Evolutionary conservation across 2,113 vertebrate genomes (phyloP).

Genomic region (Sminthopsis crassicaudata): DNA sequence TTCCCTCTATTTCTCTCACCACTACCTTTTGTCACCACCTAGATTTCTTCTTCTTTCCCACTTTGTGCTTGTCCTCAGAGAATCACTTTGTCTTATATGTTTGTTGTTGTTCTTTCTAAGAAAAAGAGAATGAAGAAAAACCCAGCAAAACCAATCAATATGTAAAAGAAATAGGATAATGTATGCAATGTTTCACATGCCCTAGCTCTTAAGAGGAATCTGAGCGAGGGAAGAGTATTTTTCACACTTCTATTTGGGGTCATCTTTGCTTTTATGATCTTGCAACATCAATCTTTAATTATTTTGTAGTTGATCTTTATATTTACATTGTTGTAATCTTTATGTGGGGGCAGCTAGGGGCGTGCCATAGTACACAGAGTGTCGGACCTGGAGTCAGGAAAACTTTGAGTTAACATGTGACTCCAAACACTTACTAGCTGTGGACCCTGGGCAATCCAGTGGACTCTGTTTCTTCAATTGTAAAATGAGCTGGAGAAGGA

Average conservation of each 20-base stretch:
- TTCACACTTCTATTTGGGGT: neutral
- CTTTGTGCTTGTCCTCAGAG: neutral
- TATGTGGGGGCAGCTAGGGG: neutral
- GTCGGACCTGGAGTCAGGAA: neutral
- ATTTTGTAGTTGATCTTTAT: neutral
- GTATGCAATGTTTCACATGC: neutral
- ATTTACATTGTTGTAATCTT: neutral
- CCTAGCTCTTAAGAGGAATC: neutral
- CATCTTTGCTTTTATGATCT: neutral
- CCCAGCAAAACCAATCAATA: neutral
- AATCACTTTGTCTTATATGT: neutral
- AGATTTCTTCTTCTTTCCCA: neutral
- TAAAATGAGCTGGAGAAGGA: neutral
- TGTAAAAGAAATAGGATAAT: neutral
- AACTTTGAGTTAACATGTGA: neutral
- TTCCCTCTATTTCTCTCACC: neutral
- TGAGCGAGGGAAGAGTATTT: neutral
- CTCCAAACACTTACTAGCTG: neutral
- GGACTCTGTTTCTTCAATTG: neutral
- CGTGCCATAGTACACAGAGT: neutral
- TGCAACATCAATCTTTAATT: neutral
- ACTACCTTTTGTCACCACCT: neutral
- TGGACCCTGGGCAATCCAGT: neutral
- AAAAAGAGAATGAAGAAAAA: neutral
- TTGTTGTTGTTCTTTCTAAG: neutral